Evolutionary conservation across 2,888 invertebrate species (phyloP), one percentile per base, ranked within the genome.

Genomic region (Mythimna pallens): DNA sequence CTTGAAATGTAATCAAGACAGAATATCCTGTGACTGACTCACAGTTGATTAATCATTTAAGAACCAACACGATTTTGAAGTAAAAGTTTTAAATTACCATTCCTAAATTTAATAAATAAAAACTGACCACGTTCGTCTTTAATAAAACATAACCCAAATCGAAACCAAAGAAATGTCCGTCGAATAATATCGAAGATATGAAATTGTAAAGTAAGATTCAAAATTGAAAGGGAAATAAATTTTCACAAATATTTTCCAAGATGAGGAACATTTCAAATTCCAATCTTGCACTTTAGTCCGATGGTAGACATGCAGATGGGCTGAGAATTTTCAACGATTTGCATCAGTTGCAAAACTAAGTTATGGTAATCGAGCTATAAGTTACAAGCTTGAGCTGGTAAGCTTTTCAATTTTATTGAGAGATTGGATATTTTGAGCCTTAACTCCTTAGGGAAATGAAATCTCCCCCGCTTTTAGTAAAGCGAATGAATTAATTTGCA

Each of bases 361-460:
- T 93, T 94, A 94, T 94, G 92, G 89, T 93, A 93, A 94, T 93
- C 92, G 87, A 83, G 89, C 93, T 92, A 92, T 93, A 93, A 94
- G 91, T 94, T 93, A 93, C 92, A 92, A 90, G 89, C 88, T 89
- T 81, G 79, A 70, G 78, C 81, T 83, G 86, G 90, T 91, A 90
- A 94, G 91, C 90, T 90, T 91, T 91, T 92, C 90, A 92, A 92
- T 93, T 93, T 94, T 93, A 93, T 92, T 92, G 88, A 89, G 82
- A 87, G 87, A 88, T 81, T 81, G 75, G 76, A 73, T 85, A 86
- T 86, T 85, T 86, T 84, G 73, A 78, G 75, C 76, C 85, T 87
- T 86, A 84, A 87, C 87, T 87, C 89, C 82, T 78, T 80, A 66
- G 74, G 80, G 80, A 85, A 89, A 89, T 89, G 89, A 88, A 84